phyloP scores from a whole-genome alignment of 2,113 vertebrate species.

The Gymnarchus niloticus region DNA sequence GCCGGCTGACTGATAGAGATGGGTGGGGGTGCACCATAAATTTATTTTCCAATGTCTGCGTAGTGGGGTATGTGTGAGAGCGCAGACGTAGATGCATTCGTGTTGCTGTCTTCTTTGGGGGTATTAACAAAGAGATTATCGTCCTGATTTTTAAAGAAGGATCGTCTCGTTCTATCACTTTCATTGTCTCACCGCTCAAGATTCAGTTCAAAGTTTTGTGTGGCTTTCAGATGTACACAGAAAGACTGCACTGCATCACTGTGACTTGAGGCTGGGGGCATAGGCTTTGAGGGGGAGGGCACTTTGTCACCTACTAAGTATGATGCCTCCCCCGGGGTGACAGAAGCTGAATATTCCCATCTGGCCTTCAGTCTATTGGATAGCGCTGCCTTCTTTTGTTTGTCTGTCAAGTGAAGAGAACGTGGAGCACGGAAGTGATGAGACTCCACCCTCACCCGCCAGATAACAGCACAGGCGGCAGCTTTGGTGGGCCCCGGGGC shows the following conservation, averaged over 20 bases:
- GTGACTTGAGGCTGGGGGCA: neutral
- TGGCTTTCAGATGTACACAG: neutral
- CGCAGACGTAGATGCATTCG: neutral
- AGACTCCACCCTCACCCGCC: neutral
- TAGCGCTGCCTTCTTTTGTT: neutral
- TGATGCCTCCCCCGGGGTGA: neutral
- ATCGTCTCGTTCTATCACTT: neutral
- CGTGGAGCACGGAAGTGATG: neutral
- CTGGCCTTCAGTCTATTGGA: neutral
- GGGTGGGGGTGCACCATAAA: neutral
- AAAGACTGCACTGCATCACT: neutral
- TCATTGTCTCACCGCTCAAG: neutral
- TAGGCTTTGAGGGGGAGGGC: neutral
- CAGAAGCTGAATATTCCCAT: neutral
- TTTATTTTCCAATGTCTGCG: neutral
- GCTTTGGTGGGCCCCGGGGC: neutral
- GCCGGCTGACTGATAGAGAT: neutral
- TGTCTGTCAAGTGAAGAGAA: neutral
- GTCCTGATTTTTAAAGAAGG: neutral
- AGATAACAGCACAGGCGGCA: neutral
- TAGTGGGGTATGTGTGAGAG: neutral
- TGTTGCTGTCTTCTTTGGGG: neutral
- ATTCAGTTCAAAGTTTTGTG: neutral
- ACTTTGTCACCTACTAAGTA: neutral
- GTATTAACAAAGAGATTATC: neutral